A percentile compares a stretch with the other conserved stretches of the same genome.
Evolutionary conservation across 2,888 invertebrate species (phyloP).

Genomic region (Calephelis perditalis): DNA sequence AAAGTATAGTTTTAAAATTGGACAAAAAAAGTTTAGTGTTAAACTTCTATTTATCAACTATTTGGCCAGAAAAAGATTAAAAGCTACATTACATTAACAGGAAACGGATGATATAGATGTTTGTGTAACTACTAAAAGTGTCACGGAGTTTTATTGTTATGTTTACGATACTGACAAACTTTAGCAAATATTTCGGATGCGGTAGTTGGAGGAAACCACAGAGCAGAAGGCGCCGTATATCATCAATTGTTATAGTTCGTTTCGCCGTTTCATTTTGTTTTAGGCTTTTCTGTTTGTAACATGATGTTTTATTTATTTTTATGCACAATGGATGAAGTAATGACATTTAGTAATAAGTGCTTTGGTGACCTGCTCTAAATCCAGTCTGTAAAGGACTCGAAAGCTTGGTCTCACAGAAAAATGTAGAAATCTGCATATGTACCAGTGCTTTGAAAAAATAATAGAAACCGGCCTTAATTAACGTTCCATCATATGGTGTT

Average conservation of each 20-base stretch:
- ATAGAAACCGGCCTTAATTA: too few species aligned
- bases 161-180: conserved; percentile 54
- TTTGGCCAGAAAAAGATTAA: neutral
- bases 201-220: conserved; percentile 4
- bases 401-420: too few species aligned
- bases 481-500: too few species aligned
- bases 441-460: too few species aligned
- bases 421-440: too few species aligned
- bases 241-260: neutral
- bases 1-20: too few species aligned
- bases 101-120: neutral
- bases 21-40: too few species aligned
- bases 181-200: conserved; percentile 34
- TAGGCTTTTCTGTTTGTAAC: neutral
- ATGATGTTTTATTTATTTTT: neutral
- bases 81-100: conserved; percentile 18
- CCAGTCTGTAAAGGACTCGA: too few species aligned
- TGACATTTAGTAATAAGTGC: too few species aligned
- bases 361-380: too few species aligned
- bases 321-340: too few species aligned
- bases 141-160: conserved; percentile 66
- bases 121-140: conserved; percentile 45
- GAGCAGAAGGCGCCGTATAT: neutral
- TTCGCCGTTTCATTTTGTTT: neutral
- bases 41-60: neutral